A percentile compares a stretch with the other conserved stretches of the same genome.
Conservation (phyloP, 2,888 invertebrate species). For the Cremastinae sp. region DNA sequence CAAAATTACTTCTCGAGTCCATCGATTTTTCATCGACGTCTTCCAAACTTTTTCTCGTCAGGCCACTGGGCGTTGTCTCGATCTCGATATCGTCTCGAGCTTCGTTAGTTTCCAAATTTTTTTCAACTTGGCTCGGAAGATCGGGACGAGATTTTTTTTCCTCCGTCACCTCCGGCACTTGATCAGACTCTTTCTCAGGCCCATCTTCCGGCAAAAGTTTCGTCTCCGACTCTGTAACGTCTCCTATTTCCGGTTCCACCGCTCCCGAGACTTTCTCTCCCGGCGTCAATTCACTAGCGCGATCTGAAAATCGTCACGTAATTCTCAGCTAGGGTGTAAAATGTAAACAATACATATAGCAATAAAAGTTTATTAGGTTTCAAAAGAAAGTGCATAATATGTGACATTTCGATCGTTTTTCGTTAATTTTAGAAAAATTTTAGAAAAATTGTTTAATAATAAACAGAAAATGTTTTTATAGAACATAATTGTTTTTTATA, state of each 20-base stretch:
- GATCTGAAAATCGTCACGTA: conserved; percentile 52
- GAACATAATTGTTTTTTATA: too few relatives aligned
- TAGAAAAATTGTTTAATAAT: too few relatives aligned
- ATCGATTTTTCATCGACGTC: not conserved
- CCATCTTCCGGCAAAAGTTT: conserved; percentile 31
- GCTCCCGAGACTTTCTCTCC: conserved; percentile 48
- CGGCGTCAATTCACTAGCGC: conserved; percentile 17
- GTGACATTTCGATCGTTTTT: too few relatives aligned
- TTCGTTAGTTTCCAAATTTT: not conserved
- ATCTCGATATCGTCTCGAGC: not conserved
- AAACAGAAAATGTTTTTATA: too few relatives aligned
- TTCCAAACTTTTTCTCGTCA: not conserved
- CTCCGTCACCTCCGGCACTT: not conserved
- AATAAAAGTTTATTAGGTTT: not conserved
- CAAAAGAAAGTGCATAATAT: not conserved
- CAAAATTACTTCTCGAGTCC: not conserved
- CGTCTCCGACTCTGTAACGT: conserved; percentile 32
- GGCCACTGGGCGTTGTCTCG: not conserved
- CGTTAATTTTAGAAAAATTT: too few relatives aligned
- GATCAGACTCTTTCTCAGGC: conserved; percentile 14
- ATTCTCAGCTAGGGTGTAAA: conserved; percentile 32
- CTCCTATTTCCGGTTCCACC: conserved; percentile 45
- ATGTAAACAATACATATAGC: not conserved
- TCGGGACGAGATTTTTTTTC: conserved; percentile 22
- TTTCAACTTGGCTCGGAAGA: not conserved